Base-by-base conservation (phyloP, 1,140 invertebrate species). In the fruit fly (Drosophila melanogaster) region DNA sequence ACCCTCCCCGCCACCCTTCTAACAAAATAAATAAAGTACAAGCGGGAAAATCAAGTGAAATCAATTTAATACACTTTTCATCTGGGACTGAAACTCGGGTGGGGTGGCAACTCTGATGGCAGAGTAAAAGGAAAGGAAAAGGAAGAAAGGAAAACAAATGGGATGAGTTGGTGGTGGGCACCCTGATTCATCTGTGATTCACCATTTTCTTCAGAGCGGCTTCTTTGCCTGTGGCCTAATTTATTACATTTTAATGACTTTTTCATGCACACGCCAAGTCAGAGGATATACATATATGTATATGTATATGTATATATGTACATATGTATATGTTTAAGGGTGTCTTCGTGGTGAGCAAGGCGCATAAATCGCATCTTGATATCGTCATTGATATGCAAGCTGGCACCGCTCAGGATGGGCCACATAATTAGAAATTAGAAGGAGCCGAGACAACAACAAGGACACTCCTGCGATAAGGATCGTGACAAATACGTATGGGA, bases 201-300 rank as follows among this genome's bases (percentile, higher is more conserved):
- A 51, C 40, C 70, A 30, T 58, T 41, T 54, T 61, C 41, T 47
- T 61, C 41, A 19, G 60, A 40, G 19, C 33, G 40, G 56, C 69
- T 71, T 79, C 76, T 69, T 50, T 19, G 66, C 60, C 43, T 14
- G 37, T 74, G 81, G 81, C 81, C 81, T 85, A 86, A 86, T 86
- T 86, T 86, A 86, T 86, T 86, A 80, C 77, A 78, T 85, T 86
- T 86, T 85, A 86, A 86, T 86, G 81, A 86, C 77, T 86, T 86
- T 86, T 85, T 85, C 81, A 80, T 80, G 59, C 77, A 85, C 65
- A 70, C 58, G 44, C 40, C 17, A 15, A 4, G 15, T 2, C 22
- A 7, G 10, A 8, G 26, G 55, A 11, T 35, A 4, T 19, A 12
- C 12, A n/a, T 30, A 30, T 0, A 26, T 26, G 8, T 6, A 30